Evolutionary conservation across 2,888 invertebrate species (phyloP).

Genomic region (Rambutsinella grinnellia): DNA sequence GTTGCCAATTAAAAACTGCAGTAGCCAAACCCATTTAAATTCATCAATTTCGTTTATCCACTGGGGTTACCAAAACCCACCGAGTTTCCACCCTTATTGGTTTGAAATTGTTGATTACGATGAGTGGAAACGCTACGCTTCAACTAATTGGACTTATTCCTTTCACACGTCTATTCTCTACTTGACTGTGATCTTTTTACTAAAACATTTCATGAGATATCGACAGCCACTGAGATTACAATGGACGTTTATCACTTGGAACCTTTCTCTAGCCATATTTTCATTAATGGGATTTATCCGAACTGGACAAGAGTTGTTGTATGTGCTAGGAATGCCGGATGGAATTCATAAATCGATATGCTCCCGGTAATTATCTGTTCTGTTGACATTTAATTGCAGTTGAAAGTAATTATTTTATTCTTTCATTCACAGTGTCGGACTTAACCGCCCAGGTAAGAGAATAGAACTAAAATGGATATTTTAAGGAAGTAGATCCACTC

Average conservation of each 20-base stretch:
- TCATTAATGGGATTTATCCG: constrained; percentile 57
- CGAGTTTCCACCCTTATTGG: constrained; percentile 55
- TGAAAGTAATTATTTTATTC: not conserved
- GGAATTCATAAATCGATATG: constrained; percentile 59
- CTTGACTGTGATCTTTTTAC: constrained; percentile 49
- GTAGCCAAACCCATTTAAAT: no score
- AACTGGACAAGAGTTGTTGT: constrained; percentile 55
- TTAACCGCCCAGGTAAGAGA: not conserved
- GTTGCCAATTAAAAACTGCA: no score
- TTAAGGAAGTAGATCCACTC: no score
- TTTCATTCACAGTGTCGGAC: not conserved
- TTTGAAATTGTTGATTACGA: constrained; percentile 57
- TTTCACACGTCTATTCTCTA: constrained; percentile 55
- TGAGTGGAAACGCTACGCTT: constrained; percentile 53
- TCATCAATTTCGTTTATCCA: no score
- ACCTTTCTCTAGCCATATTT: constrained; percentile 53
- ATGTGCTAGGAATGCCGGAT: constrained; percentile 41
- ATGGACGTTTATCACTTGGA: constrained; percentile 48
- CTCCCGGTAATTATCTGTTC: constrained; percentile 40
- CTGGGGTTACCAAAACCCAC: constrained; percentile 59
- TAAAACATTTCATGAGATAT: constrained; percentile 55
- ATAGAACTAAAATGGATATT: no score
- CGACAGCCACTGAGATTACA: constrained; percentile 48
- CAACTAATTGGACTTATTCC: constrained; percentile 58
- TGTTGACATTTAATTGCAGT: not conserved